Evolutionary conservation across 2,888 invertebrate species (phyloP), one percentile per base, ranked within the genome.

Genomic region (Mesorhabditis belari): DNA sequence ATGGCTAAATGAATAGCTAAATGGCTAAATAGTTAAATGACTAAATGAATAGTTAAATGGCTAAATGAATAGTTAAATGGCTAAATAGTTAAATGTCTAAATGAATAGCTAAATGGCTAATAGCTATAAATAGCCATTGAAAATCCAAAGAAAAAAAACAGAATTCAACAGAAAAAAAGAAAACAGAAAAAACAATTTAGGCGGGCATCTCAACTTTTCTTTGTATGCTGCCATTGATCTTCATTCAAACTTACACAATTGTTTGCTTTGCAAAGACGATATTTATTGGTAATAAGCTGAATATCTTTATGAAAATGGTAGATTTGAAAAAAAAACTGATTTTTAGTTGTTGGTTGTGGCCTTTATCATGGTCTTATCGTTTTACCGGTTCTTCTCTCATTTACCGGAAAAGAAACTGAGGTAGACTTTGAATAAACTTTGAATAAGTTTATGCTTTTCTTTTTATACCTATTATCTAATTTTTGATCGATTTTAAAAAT

Each of bases 171-270:
- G n/a, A n/a, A n/a, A n/a, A n/a, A n/a, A n/a, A n/a, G n/a, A n/a
- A n/a, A n/a, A n/a, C n/a, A n/a, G 12, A 35, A 35, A 35, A 35
- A 17, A 35, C 12, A 26, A 51, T 61, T 12, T 58, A 68, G 68
- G 74, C 74, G 6, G 74, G 74, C 4, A 54, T 72, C 6, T 74
- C 74, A 6, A 75, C 75, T 2, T 68, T 75, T 50, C 67, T 78
- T 9, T 78, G 77, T 62, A 79, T 79, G 79, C 63, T 77, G n/a
- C 79, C 79, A 4, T 63, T 79, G 54, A 73, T 80, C 29, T 74
- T 79, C 57, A 73, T 79, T n/a, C 74, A 74, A 24, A 79, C 79
- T 19, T 79, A 79, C 67, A 75, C 79, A 9, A 79, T 79, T 35
- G 76, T 80, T 5, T 76, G 77, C 26, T 80, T 79, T 53, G 79